Evolutionary conservation across 2,797 vertebrate species (phyloP).

Genomic region (Spinus olivaceus): DNA sequence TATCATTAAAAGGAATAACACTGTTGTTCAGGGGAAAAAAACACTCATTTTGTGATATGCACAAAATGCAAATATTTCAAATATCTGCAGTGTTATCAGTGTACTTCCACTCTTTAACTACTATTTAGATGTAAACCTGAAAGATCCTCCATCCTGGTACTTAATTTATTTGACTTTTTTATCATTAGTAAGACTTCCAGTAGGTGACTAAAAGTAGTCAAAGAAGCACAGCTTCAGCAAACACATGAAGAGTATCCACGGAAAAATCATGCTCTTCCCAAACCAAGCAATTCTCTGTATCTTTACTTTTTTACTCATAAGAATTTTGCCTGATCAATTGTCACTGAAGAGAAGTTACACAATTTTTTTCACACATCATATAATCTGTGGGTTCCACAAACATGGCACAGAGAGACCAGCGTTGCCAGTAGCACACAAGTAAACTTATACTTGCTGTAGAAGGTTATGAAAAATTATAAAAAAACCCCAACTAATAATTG

Average conservation of each 20-base stretch:
- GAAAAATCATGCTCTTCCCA: background rate
- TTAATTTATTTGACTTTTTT: background rate
- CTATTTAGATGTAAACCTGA: background rate
- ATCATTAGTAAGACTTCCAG: background rate
- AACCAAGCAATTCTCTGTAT: background rate
- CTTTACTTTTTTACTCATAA: background rate
- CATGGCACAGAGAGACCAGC: background rate
- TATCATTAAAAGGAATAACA: background rate
- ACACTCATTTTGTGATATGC: background rate
- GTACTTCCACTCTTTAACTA: background rate
- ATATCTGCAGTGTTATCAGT: background rate
- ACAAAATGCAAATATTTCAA: background rate
- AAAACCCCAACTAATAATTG: background rate
- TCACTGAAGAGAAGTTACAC: background rate
- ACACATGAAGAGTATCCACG: background rate
- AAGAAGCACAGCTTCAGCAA: background rate
- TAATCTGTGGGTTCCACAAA: background rate
- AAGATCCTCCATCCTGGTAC: background rate
- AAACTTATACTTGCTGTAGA: background rate
- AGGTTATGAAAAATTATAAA: background rate
- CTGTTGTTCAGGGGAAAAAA: background rate
- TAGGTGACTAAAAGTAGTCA: background rate
- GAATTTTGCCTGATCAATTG: background rate
- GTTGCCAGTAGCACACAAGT: background rate
- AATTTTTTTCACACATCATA: background rate